Percentiles rank a stretch among this genome's conserved stretches.
Conservation (phyloP, 1,140 invertebrate genomes). For the Tyrophagus putrescentiae region DNA sequence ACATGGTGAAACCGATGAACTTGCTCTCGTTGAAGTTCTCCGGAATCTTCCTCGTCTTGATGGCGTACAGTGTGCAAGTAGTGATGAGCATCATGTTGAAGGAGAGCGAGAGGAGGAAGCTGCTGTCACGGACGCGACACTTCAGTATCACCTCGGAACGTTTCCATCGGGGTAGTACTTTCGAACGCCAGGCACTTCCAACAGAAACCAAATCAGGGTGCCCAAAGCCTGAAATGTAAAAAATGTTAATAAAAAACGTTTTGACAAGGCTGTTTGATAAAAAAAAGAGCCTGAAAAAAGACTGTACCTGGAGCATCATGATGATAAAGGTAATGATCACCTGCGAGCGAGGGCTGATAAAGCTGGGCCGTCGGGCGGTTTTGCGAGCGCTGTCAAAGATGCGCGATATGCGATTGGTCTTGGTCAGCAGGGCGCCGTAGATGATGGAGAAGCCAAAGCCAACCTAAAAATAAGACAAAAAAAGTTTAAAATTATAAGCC, state of each 20-base stretch:
- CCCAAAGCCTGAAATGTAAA: slow-evolving; percentile 32
- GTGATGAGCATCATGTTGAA: slow-evolving; percentile 49
- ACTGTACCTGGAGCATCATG: slow-evolving; percentile 42
- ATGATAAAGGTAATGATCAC: slow-evolving; percentile 48
- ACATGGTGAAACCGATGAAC: slow-evolving; percentile 87
- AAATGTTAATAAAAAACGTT: slow-evolving; percentile 28
- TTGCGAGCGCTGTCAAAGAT: slow-evolving; percentile 77
- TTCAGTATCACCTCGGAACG: slow-evolving; percentile 41
- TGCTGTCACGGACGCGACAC: slow-evolving; percentile 43
- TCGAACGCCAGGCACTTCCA: slow-evolving; percentile 42
- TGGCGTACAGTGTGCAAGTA: slow-evolving; percentile 63
- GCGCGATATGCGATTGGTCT: slow-evolving; percentile 75
- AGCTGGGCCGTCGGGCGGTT: slow-evolving; percentile 68
- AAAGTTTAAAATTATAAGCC: background rate
- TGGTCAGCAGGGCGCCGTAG: slow-evolving; percentile 74
- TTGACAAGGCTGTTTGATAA: background rate
- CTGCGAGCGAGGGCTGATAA: slow-evolving; percentile 70
- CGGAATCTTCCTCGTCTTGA: slow-evolving; percentile 77
- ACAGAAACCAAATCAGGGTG: slow-evolving; percentile 41
- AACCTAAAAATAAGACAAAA: slow-evolving; percentile 28
- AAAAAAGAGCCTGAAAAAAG: slow-evolving; percentile 8
- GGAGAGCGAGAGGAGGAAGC: slow-evolving; percentile 45
- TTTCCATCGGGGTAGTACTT: slow-evolving; percentile 38
- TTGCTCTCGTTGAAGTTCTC: slow-evolving; percentile 92
- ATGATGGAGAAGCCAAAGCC: slow-evolving; percentile 81